A percentile compares a stretch with the other conserved stretches of the same genome.
phyloP scores from a whole-genome alignment of 2,888 invertebrate species.

The Orthosia incerta region DNA sequence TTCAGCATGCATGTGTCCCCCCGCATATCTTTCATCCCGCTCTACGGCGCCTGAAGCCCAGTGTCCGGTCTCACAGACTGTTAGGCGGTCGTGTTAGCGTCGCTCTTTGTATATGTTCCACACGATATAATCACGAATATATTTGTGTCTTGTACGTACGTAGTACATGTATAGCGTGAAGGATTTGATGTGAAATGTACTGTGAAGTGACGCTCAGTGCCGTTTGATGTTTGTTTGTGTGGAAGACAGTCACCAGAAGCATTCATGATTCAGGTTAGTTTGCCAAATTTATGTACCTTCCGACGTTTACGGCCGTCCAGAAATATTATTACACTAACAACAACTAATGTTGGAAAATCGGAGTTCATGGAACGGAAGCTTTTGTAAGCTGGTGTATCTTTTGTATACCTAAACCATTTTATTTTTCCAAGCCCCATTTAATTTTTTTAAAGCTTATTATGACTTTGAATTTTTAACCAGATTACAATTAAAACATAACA shows the following conservation, averaged over 20 bases:
- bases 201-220: slow-evolving; percentile 87
- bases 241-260: slow-evolving; percentile 78
- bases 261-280: slow-evolving; percentile 90
- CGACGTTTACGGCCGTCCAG: slow-evolving; percentile 45
- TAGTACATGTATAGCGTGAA: slow-evolving; percentile 79
- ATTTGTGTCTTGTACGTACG: slow-evolving; percentile 78
- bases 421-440: not conserved
- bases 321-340: slow-evolving; percentile 56
- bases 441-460: not conserved
- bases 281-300: slow-evolving; percentile 60
- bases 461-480: slow-evolving; percentile 2
- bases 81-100: slow-evolving; percentile 86
- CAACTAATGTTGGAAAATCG: slow-evolving; percentile 12
- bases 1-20: slow-evolving; percentile 87
- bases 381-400: slow-evolving; percentile 8
- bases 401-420: not conserved
- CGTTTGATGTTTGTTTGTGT: slow-evolving; percentile 84
- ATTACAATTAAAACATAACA: not conserved
- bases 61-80: slow-evolving; percentile 88
- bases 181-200: slow-evolving; percentile 88
- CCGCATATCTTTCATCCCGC: slow-evolving; percentile 90
- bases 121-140: slow-evolving; percentile 77
- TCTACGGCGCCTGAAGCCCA: slow-evolving; percentile 86
- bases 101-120: slow-evolving; percentile 70
- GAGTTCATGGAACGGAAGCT: slow-evolving; percentile 31